A percentile compares a stretch with the other conserved stretches of the same genome.
phyloP scores from a whole-genome alignment of 2,113 vertebrate species.

The Chloebia gouldiae region DNA sequence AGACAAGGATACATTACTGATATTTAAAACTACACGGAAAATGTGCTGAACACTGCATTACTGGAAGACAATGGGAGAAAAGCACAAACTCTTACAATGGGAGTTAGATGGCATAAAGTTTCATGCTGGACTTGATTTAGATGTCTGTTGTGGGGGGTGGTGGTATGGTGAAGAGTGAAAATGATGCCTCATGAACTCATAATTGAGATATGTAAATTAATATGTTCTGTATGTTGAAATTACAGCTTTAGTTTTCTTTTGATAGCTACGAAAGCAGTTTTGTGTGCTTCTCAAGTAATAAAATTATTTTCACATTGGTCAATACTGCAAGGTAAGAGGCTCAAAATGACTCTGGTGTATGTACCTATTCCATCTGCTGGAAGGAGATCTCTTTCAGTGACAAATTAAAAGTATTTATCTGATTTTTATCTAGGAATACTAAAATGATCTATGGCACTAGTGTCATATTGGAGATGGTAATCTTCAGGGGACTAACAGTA shows the following conservation, averaged over 20 bases:
- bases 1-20: neutral
- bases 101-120: neutral
- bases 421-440: neutral
- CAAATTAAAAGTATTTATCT: neutral
- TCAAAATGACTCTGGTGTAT: neutral
- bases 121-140: neutral
- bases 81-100: neutral
- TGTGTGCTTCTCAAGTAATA: neutral
- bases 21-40: neutral
- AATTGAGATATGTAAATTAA: neutral
- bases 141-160: neutral
- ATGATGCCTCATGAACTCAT: neutral
- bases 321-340: neutral
- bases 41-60: neutral
- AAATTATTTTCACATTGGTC: neutral
- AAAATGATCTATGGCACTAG: neutral
- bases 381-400: neutral
- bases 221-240: neutral
- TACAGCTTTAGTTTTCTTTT: neutral
- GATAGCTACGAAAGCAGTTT: neutral
- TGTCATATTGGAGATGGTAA: neutral
- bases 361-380: neutral
- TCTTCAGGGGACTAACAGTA: neutral
- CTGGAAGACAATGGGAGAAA: neutral
- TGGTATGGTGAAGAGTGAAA: neutral